Evolutionary conservation across 1,140 invertebrate genomes (phyloP).

Genomic region (Temnothorax curvispinosus): DNA sequence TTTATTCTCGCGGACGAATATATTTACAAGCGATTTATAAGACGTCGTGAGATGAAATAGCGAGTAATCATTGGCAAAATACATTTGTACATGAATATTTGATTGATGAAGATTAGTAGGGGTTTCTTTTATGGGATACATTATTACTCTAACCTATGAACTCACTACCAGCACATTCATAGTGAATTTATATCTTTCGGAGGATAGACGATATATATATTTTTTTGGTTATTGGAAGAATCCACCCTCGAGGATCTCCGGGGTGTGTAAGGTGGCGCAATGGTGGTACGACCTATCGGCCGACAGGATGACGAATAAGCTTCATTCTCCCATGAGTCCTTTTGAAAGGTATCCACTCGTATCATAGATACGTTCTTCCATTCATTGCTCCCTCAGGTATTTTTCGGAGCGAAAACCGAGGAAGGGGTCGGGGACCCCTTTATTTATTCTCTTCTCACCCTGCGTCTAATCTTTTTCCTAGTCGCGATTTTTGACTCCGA

Average conservation of each 20-base stretch:
- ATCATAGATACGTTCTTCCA: constrained; percentile 19
- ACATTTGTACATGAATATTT: constrained; percentile 19
- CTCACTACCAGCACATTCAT: constrained; percentile 1
- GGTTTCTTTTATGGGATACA: not conserved
- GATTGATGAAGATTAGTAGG: constrained; percentile 29
- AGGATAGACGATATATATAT: constrained; percentile 43
- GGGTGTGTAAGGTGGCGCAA: constrained; percentile 59
- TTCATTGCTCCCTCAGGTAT: constrained; percentile 45
- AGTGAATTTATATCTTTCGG: constrained; percentile 56
- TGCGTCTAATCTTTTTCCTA: constrained; percentile 36
- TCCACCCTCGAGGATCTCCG: constrained; percentile 58
- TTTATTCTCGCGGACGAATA: not conserved
- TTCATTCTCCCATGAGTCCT: constrained; percentile 49
- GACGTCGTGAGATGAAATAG: not conserved
- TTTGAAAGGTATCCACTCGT: constrained; percentile 49
- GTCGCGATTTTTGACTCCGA: constrained; percentile 5
- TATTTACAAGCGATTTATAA: not conserved
- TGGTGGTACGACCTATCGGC: constrained; percentile 41
- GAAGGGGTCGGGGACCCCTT: not conserved
- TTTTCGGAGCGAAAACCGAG: constrained; percentile 10
- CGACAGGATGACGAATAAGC: constrained; percentile 72
- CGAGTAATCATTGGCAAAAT: not conserved
- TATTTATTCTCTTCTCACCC: constrained; percentile 31
- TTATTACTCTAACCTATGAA: constrained; percentile 8
- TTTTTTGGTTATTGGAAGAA: constrained; percentile 56